Percentiles rank a stretch among this genome's conserved stretches.
These are phyloP conservation scores for Geodia barretti DNA, from an alignment of 37 sponge, comb jelly and placozoan genomes.

Conservation along the genomic window DNA sequence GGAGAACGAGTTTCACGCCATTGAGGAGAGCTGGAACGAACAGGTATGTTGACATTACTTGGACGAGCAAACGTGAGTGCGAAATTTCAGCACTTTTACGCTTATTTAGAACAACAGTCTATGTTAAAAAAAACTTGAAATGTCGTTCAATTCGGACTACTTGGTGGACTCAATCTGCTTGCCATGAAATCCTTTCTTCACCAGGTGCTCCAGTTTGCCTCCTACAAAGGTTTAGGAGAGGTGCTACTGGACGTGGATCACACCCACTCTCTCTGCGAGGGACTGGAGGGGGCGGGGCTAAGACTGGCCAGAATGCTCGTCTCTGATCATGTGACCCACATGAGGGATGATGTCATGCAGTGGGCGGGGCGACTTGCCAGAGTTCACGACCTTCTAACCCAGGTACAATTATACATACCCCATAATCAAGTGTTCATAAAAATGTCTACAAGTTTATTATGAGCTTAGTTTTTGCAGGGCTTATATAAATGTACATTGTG, in stretches of 20 bases:
- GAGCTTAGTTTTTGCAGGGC: not conserved
- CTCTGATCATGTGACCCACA: constrained; percentile 69
- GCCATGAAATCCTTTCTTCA: no score
- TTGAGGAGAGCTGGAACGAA: constrained; percentile 91
- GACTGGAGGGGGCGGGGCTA: constrained; percentile 78
- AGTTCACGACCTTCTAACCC: constrained; percentile 70
- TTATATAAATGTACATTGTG: no score
- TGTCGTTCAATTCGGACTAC: no score
- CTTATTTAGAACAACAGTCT: no score
- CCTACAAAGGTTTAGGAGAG: constrained; percentile 67
- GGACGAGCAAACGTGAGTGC: not conserved
- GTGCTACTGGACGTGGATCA: constrained; percentile 52
- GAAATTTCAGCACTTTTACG: not conserved
- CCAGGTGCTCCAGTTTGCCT: constrained; percentile 56
- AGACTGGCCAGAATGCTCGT: constrained; percentile 82
- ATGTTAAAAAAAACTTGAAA: not conserved
- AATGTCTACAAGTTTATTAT: not conserved
- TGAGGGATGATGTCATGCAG: constrained; percentile 74
- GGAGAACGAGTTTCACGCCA: constrained; percentile 58
- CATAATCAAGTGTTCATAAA: not conserved
- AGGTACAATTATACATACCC: constrained; percentile 38
- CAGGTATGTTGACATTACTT: constrained; percentile 39
- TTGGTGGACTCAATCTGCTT: no score
- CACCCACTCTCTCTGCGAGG: constrained; percentile 83
- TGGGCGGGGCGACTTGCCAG: constrained; percentile 83